A percentile compares a stretch with the other conserved stretches of the same genome.
These are phyloP conservation scores for Coregonus suidteri DNA, from an alignment of 2,797 vertebrate species.

Conservation along the genomic window DNA sequence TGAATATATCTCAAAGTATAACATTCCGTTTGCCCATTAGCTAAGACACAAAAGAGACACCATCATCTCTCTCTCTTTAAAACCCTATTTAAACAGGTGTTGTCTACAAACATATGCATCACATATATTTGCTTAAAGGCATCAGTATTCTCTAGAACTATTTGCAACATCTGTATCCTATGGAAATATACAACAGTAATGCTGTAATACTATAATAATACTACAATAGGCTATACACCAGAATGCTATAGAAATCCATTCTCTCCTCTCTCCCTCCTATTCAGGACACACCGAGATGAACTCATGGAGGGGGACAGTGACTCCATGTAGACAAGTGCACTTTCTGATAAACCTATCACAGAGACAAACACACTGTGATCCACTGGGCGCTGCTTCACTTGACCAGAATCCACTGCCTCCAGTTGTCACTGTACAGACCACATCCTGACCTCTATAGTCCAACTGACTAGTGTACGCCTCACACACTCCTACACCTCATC, in stretches of 20 bases:
- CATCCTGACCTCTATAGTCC: constrained; percentile 43
- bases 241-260: background rate
- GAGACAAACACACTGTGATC: constrained; percentile 11
- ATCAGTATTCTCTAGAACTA: background rate
- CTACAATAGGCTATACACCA: background rate
- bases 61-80: too few species aligned
- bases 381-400: constrained; percentile 54
- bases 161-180: background rate
- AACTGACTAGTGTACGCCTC: constrained; percentile 17
- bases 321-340: constrained; percentile 49
- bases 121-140: background rate
- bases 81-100: background rate
- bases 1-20: too few species aligned
- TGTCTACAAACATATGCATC: background rate
- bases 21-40: too few species aligned
- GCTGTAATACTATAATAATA: background rate
- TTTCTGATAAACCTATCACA: background rate
- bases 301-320: constrained; percentile 46
- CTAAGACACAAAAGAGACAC: too few species aligned
- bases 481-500: constrained; percentile 30
- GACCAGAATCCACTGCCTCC: constrained; percentile 40
- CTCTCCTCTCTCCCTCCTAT: constrained; percentile 21
- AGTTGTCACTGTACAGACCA: constrained; percentile 22
- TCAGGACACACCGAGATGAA: constrained; percentile 56
- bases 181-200: background rate